Evolutionary conservation across 2,888 invertebrate genomes (phyloP).

Genomic region (Sipunculus nudus): DNA sequence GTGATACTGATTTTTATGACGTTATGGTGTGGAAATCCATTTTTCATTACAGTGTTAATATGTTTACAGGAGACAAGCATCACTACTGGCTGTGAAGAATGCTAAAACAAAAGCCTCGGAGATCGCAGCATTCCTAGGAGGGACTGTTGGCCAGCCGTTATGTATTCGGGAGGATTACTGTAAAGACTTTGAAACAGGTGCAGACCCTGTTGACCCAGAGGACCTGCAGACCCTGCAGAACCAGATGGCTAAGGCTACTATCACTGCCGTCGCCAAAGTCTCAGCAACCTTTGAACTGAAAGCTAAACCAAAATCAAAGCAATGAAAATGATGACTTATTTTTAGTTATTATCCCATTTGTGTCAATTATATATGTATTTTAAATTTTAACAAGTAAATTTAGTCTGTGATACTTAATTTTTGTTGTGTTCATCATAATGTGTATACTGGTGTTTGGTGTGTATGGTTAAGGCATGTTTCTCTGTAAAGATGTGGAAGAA

Average conservation of each 20-base stretch:
- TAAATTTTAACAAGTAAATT: too few species aligned
- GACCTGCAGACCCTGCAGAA: constrained; percentile 49
- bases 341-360: too few species aligned
- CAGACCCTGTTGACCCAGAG: constrained; percentile 42
- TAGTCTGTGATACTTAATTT: too few species aligned
- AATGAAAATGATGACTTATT: constrained; percentile 5
- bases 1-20: too few species aligned
- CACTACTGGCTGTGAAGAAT: constrained; percentile 57
- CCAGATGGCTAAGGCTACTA: constrained; percentile 48
- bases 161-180: constrained; percentile 52
- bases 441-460: too few species aligned
- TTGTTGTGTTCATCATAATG: too few species aligned
- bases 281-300: constrained; percentile 57
- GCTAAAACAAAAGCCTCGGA: constrained; percentile 60
- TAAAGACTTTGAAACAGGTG: constrained; percentile 47
- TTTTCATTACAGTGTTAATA: too few species aligned
- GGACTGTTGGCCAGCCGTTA: constrained; percentile 51
- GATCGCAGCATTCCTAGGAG: constrained; percentile 56
- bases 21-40: background rate
- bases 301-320: constrained; percentile 48
- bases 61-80: constrained; percentile 53
- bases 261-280: constrained; percentile 52
- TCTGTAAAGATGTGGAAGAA: too few species aligned
- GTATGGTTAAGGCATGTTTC: too few species aligned
- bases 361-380: too few species aligned